Conservation (phyloP, 2,797 vertebrate species). For the Aratinga solstitialis region DNA sequence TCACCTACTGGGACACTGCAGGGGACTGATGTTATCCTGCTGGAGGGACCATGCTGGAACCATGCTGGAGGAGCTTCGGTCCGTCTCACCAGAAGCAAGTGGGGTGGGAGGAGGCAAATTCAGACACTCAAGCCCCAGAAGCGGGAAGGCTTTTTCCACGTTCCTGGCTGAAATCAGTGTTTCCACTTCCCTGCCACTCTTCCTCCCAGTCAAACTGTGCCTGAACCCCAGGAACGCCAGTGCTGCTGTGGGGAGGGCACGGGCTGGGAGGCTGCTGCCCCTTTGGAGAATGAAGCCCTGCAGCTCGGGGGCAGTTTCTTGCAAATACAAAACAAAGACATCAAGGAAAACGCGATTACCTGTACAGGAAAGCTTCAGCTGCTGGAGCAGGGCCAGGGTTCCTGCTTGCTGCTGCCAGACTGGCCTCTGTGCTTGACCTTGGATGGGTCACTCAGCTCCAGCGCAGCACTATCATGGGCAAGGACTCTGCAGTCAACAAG, state of each 20-base stretch:
- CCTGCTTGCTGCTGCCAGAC: background rate
- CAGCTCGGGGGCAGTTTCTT: background rate
- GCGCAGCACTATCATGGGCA: background rate
- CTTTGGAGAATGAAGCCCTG: background rate
- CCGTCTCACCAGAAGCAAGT: background rate
- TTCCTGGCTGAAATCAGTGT: background rate
- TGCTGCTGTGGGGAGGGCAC: accelerated
- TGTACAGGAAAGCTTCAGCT: background rate
- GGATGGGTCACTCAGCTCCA: background rate
- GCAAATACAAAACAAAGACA: background rate
- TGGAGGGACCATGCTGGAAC: background rate
- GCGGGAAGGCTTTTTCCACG: background rate
- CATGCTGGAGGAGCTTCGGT: background rate
- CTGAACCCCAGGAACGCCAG: background rate
- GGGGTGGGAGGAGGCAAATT: background rate
- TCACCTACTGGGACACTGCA: background rate
- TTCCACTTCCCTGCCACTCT: background rate
- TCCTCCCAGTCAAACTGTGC: background rate
- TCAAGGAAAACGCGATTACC: background rate
- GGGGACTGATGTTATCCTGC: background rate
- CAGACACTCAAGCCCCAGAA: background rate
- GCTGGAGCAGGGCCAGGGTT: background rate
- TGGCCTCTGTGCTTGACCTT: background rate
- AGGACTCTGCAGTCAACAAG: background rate
- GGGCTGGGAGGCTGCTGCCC: background rate